phyloP scores from a whole-genome alignment of 2,113 vertebrate genomes.

The Globicephala melas region DNA sequence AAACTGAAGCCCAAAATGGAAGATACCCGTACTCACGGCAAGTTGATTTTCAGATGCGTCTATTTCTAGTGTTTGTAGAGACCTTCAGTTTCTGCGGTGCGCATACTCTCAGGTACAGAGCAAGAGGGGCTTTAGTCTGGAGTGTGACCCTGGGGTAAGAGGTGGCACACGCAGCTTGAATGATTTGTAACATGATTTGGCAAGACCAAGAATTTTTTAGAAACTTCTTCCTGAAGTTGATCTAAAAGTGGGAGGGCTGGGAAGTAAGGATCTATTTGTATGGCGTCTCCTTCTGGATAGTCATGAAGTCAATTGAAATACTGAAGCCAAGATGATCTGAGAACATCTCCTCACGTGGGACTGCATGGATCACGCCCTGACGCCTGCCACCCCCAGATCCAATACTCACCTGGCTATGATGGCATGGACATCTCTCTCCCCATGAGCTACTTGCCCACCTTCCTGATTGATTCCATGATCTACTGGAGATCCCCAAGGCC shows the following conservation, averaged over 20 bases:
- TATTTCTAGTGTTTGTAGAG: neutral
- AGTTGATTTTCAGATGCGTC: neutral
- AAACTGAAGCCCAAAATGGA: neutral
- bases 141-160: neutral
- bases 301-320: accelerated
- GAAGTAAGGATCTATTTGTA: neutral
- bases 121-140: neutral
- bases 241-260: neutral
- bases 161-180: too few relatives aligned
- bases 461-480: neutral
- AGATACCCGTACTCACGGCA: accelerated
- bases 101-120: neutral
- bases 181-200: neutral
- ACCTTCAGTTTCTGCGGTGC: neutral
- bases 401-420: conserved; percentile 86
- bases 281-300: neutral
- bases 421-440: conserved; percentile 86
- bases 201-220: neutral
- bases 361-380: conserved; percentile 89
- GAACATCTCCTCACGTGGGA: conserved; percentile 76
- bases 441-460: conserved; percentile 79
- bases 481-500: neutral
- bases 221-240: neutral
- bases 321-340: accelerated
- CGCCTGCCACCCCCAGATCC: conserved; percentile 82